Conservation (phyloP, 2,797 vertebrate genomes). For the Etheostoma nigrum region DNA sequence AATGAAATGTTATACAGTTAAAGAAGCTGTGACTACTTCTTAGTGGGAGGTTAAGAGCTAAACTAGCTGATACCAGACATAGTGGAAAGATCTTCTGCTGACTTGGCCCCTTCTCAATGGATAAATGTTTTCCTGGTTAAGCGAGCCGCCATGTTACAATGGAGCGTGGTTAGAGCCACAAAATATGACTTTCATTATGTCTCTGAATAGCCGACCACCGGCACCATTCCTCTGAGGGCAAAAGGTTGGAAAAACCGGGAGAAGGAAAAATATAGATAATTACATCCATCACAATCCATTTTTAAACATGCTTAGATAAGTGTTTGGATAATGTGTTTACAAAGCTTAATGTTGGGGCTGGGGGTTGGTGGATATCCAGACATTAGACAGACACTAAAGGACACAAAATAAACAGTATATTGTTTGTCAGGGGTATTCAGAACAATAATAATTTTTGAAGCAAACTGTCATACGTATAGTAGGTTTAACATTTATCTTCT, state of each 20-base stretch:
- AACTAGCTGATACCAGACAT: constrained; percentile 52
- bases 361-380: constrained; percentile 50
- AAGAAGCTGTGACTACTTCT: constrained; percentile 22
- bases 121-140: constrained; percentile 69
- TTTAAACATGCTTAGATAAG: constrained; percentile 72
- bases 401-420: constrained; percentile 43
- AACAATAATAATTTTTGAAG: constrained; percentile 30
- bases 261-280: constrained; percentile 70
- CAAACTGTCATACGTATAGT: not conserved
- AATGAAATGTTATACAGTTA: not conserved
- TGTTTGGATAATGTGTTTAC: constrained; percentile 70
- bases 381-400: constrained; percentile 38
- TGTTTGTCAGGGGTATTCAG: constrained; percentile 22
- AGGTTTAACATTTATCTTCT: not conserved
- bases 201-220: constrained; percentile 78
- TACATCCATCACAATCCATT: constrained; percentile 62
- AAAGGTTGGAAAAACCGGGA: constrained; percentile 53
- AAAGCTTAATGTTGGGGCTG: constrained; percentile 33
- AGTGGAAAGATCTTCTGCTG: constrained; percentile 73
- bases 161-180: constrained; percentile 69
- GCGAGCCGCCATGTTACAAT: constrained; percentile 65
- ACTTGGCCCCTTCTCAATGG: constrained; percentile 71
- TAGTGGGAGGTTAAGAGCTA: not conserved
- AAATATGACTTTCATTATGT: constrained; percentile 82
- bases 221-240: constrained; percentile 53